Evolutionary conservation across 2,888 invertebrate genomes (phyloP).

Genomic region (Parnassius smintheus): DNA sequence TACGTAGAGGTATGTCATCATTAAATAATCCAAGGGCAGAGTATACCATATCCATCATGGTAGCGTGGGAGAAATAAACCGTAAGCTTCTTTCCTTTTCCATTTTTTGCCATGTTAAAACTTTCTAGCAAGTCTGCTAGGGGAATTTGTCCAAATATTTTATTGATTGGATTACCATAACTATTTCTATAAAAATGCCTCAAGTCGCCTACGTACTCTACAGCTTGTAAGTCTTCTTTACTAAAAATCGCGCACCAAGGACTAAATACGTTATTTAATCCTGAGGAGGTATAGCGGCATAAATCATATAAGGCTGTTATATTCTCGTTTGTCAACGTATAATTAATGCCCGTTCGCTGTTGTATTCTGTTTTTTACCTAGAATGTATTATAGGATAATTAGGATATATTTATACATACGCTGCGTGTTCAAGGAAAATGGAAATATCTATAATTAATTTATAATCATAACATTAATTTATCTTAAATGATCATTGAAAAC

Average conservation of each 20-base stretch:
- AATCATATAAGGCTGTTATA: constrained; percentile 86
- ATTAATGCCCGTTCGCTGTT: constrained; percentile 49
- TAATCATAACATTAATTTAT: neutral
- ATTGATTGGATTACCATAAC: constrained; percentile 75
- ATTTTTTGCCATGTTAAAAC: constrained; percentile 65
- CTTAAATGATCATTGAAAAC: too few species aligned
- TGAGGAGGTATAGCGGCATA: constrained; percentile 89
- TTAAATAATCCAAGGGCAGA: constrained; percentile 82
- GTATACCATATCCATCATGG: constrained; percentile 82
- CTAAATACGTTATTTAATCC: constrained; percentile 73
- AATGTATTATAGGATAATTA: constrained; percentile 29
- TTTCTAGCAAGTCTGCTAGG: constrained; percentile 83
- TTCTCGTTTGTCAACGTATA: constrained; percentile 42
- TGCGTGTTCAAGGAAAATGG: too few species aligned
- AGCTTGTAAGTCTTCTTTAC: constrained; percentile 84
- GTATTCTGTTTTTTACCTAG: constrained; percentile 71
- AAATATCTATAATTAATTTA: neutral
- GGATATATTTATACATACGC: neutral
- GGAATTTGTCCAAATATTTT: constrained; percentile 84
- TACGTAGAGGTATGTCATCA: too few species aligned
- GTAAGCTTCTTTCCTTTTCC: constrained; percentile 75
- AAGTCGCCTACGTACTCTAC: constrained; percentile 89
- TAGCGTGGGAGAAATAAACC: constrained; percentile 85
- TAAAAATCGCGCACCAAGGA: constrained; percentile 90
- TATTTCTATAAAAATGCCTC: constrained; percentile 83